Base-by-base conservation (phyloP, 1,140 invertebrate genomes). In the Eupristina koningsbergeri region DNA sequence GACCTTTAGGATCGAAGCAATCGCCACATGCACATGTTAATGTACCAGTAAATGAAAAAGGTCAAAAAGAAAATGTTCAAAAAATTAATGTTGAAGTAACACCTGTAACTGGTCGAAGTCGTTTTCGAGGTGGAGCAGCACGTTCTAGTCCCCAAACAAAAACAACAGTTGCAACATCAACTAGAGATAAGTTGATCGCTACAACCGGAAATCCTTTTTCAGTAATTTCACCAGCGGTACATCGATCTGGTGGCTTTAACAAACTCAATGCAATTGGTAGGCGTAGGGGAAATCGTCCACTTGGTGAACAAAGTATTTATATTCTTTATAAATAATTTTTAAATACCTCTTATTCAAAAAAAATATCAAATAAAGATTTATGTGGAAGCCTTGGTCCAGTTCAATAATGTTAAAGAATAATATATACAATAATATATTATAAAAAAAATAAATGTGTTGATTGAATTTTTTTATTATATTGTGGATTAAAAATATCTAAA, bases 241-340 rank as follows among this genome's bases (percentile, higher is more conserved):
- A 82, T 69, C 73, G 73, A 64, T 17, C 61, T 9, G 15, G 8
- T 11, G 41, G 26, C 7, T 91, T 92, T 69, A 92, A 89, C 64
- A 92, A 91, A 31, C 29, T 91, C 1, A 90, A 90, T 67, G 87
- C 89, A 58, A 91, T 89, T 31, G 61, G 86, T 47, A 89, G 91
- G 69, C 89, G 91, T 86, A 89, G 92, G 0, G 90, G 89, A 64
- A 89, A 89, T 83, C 91, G 91, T 0, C 90, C 92, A 0, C 87
- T 86, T 13, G 61, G 84, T 87, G 86, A 80, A 47, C 90, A 91
- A 34, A 88, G 91, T 67, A 87, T 87, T 17, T 88, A 89, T 19
- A 87, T 90, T 26, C 26, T 58, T 58, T 58, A 6, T 58, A 58
- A 58, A 58, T 3, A 58, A 9, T 26, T 58, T 58, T 5, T 26